A percentile compares a stretch with the other conserved stretches of the same genome.
Conservation (phyloP, 1,140 invertebrate species). For the Octopus sinensis region DNA sequence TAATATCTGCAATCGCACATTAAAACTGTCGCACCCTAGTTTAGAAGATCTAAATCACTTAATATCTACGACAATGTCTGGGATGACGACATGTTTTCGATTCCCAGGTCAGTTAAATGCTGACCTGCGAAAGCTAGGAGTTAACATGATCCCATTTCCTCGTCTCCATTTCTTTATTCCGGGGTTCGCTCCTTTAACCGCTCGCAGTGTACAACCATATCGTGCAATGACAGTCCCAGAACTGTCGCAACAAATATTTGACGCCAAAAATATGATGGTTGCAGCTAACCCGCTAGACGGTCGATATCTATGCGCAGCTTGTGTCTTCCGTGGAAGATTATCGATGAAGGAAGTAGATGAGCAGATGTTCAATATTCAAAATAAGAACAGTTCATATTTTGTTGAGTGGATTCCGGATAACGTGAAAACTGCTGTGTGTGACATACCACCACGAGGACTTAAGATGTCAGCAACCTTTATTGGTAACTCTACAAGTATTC, state of each 20-base stretch:
- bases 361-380: slow-evolving; percentile 50
- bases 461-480: slow-evolving; percentile 59
- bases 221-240: slow-evolving; percentile 62
- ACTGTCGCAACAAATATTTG: slow-evolving; percentile 61
- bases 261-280: slow-evolving; percentile 66
- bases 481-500: slow-evolving; percentile 81
- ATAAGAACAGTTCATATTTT: slow-evolving; percentile 71
- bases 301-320: slow-evolving; percentile 76
- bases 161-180: slow-evolving; percentile 80
- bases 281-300: slow-evolving; percentile 72
- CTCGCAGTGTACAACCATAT: slow-evolving; percentile 61
- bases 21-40: slow-evolving; percentile 70
- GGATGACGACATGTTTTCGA: slow-evolving; percentile 77
- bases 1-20: slow-evolving; percentile 75
- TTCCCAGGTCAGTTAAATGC: slow-evolving; percentile 64
- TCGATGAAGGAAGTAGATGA: slow-evolving; percentile 73
- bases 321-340: slow-evolving; percentile 89
- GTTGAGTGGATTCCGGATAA: slow-evolving; percentile 94
- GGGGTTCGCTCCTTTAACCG: slow-evolving; percentile 71
- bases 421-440: slow-evolving; percentile 56
- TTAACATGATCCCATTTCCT: slow-evolving; percentile 74
- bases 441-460: no score
- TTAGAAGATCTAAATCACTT: slow-evolving; percentile 67
- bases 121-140: slow-evolving; percentile 72
- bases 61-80: slow-evolving; percentile 68